Percentiles rank a stretch among this genome's conserved stretches.
Conservation (phyloP, 2,797 vertebrate species). For the Pogoniulus pusillus region DNA sequence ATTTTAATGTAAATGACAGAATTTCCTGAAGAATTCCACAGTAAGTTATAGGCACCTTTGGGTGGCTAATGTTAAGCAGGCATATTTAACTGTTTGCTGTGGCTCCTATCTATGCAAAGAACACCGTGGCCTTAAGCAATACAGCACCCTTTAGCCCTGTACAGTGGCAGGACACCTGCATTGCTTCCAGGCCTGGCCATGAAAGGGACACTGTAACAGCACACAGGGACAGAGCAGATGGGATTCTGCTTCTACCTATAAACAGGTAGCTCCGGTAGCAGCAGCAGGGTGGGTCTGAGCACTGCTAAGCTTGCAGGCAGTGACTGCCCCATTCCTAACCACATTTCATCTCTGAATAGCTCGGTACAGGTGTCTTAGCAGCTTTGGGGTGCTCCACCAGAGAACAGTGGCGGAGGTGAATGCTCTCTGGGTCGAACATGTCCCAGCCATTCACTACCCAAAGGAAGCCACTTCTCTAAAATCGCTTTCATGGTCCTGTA, state of each 20-base stretch:
- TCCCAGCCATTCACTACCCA: background rate
- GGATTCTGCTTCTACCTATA: background rate
- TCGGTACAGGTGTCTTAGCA: rapidly evolving
- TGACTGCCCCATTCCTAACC: rapidly evolving
- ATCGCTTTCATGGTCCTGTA: background rate
- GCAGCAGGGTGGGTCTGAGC: background rate
- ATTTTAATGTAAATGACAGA: background rate
- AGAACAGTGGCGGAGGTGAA: background rate
- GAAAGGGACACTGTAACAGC: background rate
- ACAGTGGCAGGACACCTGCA: rapidly evolving
- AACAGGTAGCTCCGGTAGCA: background rate
- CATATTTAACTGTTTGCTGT: background rate
- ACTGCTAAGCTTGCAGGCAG: background rate
- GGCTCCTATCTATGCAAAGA: background rate
- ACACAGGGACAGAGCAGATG: background rate
- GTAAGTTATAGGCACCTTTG: rapidly evolving
- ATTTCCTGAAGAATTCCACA: background rate
- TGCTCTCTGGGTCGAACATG: rapidly evolving
- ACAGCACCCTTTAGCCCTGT: background rate
- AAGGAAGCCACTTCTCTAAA: background rate
- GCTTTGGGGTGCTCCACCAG: background rate
- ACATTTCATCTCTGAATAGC: rapidly evolving
- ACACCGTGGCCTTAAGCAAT: background rate
- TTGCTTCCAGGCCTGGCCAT: background rate
- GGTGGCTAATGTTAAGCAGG: background rate